Conservation (phyloP, 2,797 vertebrate species). For the Neoniphon sammara region DNA sequence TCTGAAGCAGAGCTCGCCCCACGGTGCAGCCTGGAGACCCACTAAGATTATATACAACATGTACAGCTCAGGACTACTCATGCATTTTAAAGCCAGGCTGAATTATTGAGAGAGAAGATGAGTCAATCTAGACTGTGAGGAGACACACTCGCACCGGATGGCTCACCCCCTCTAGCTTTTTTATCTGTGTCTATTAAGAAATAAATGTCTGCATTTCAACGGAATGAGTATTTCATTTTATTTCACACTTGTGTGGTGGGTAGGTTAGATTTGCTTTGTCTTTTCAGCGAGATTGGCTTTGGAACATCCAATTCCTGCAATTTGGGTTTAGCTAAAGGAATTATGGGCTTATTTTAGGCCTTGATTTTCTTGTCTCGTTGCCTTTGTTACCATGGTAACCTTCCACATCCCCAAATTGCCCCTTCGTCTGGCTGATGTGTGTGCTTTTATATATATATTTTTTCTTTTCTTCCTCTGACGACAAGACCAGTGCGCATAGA, state of each 20-base stretch:
- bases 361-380: conserved; percentile 78
- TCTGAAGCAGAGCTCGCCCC: conserved; percentile 14
- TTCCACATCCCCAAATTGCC: conserved; percentile 77
- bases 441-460: conserved; percentile 41
- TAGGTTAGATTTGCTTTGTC: conserved; percentile 63
- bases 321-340: conserved; percentile 75
- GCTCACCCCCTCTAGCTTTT: conserved; percentile 23
- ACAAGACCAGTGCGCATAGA: conserved; percentile 42
- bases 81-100: conserved; percentile 54
- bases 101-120: conserved; percentile 72
- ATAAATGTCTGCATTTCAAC: conserved; percentile 70
- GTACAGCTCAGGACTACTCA: conserved; percentile 31
- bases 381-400: conserved; percentile 86
- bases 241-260: conserved; percentile 39
- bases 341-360: conserved; percentile 79
- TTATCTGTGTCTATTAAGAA: conserved; percentile 50
- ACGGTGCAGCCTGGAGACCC: conserved; percentile 45
- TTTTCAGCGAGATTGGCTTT: conserved; percentile 60
- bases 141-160: conserved; percentile 6
- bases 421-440: conserved; percentile 72
- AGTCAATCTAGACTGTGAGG: conserved; percentile 48
- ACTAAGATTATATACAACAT: conserved; percentile 39
- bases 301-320: conserved; percentile 68
- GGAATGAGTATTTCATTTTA: conserved; percentile 63
- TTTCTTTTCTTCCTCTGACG: conserved; percentile 48